phyloP scores from a whole-genome alignment of 2,113 vertebrate species.

The Glareola pratincola region DNA sequence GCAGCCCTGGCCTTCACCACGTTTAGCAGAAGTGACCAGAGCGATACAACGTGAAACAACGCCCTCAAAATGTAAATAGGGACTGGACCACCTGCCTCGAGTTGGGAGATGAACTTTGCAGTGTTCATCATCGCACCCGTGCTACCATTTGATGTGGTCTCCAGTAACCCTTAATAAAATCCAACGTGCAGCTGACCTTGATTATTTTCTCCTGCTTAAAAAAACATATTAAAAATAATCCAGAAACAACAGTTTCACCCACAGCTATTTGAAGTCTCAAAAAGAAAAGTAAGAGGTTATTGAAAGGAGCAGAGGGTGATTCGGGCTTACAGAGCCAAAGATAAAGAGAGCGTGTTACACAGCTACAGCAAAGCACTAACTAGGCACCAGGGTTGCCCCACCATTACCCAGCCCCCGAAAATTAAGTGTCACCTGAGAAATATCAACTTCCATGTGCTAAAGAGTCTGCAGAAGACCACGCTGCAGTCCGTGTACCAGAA shows the following conservation, averaged over 20 bases:
- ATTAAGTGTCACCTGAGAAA: not conserved
- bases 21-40: not conserved
- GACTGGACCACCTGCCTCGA: not conserved
- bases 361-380: not conserved
- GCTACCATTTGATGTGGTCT: not conserved
- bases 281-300: not conserved
- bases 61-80: not conserved
- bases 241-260: not conserved
- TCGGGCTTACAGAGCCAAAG: not conserved
- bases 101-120: not conserved
- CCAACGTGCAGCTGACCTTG: not conserved
- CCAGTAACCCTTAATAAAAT: not conserved
- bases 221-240: not conserved
- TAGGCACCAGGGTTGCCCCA: not conserved
- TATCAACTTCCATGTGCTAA: not conserved
- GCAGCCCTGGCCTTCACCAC: not conserved
- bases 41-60: accelerated
- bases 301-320: not conserved
- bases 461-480: not conserved
- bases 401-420: not conserved
- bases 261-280: not conserved
- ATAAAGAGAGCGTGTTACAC: accelerated
- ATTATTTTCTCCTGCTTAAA: not conserved
- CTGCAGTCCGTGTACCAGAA: accelerated
- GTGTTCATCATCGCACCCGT: not conserved